phyloP scores from a whole-genome alignment of 2,113 vertebrate species.

The Strix aluco region DNA sequence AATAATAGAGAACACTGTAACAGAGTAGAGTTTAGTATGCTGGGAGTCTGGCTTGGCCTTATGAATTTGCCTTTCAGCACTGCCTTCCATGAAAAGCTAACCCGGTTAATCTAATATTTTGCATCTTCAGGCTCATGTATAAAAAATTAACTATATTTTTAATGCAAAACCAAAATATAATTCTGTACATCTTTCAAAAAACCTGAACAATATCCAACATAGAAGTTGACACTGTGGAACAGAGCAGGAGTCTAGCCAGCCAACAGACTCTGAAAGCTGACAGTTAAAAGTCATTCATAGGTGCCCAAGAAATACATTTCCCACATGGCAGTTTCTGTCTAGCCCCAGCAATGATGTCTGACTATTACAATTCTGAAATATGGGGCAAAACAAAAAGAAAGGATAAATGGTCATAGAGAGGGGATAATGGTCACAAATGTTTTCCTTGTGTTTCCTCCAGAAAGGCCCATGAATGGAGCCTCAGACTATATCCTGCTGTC shows the following conservation, averaged over 20 bases:
- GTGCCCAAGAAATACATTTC: background rate
- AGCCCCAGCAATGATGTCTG: background rate
- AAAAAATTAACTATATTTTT: background rate
- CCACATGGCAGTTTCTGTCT: background rate
- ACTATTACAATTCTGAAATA: background rate
- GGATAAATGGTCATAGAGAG: background rate
- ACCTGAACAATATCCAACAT: background rate
- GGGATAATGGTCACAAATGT: background rate
- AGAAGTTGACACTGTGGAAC: background rate
- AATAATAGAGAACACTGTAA: background rate
- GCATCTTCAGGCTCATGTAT: background rate
- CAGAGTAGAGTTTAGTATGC: background rate
- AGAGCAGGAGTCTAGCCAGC: background rate
- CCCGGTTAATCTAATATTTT: background rate
- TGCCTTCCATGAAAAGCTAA: background rate
- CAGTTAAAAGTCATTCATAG: background rate
- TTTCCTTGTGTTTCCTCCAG: background rate
- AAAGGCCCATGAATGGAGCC: background rate
- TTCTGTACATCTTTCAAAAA: background rate
- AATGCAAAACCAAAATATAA: background rate
- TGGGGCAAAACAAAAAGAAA: background rate
- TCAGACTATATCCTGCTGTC: conserved; percentile 19
- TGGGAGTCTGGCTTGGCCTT: background rate
- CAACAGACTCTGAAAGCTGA: background rate
- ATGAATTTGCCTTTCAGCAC: background rate